A percentile compares a stretch with the other conserved stretches of the same genome.
These are phyloP conservation scores for Grapholita molesta DNA, from an alignment of 1,140 invertebrate species.

Conservation along the genomic window DNA sequence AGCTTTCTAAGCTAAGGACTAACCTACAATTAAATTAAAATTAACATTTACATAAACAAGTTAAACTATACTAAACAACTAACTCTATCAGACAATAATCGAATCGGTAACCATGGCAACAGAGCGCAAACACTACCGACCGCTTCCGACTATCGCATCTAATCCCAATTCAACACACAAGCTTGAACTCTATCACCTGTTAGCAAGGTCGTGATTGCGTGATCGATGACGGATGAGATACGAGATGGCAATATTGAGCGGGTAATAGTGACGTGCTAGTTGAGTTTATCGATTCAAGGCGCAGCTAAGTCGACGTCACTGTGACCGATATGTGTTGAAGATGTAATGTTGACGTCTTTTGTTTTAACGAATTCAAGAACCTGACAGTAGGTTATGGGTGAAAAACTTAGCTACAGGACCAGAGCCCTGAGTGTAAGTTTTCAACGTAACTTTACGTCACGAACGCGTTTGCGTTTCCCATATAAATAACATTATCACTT, in stretches of 20 bases:
- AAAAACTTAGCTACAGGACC: too few relatives aligned
- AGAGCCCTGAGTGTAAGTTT: too few relatives aligned
- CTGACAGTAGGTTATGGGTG: too few relatives aligned
- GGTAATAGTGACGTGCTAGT: conserved; percentile 39
- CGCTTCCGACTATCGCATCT: not conserved
- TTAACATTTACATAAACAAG: not conserved
- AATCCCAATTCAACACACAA: not conserved
- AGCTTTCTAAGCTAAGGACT: not conserved
- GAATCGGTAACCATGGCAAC: conserved; percentile 63
- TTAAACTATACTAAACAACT: not conserved
- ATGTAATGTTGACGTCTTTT: too few relatives aligned
- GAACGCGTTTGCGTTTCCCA: too few relatives aligned
- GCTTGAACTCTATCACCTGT: not conserved
- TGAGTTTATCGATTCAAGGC: conserved; percentile 49
- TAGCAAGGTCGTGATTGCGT: not conserved
- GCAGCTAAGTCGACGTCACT: conserved; percentile 48
- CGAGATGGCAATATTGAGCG: not conserved
- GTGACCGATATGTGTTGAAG: not conserved
- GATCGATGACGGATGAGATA: not conserved
- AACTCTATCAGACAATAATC: conserved; percentile 23
- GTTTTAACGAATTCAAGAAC: too few relatives aligned
- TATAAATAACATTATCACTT: too few relatives aligned
- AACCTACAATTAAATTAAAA: not conserved
- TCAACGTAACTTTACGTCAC: too few relatives aligned
- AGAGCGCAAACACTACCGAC: conserved; percentile 46